phyloP scores from a whole-genome alignment of 2,888 invertebrate genomes.

The Thysanoteuthis rhombus region DNA sequence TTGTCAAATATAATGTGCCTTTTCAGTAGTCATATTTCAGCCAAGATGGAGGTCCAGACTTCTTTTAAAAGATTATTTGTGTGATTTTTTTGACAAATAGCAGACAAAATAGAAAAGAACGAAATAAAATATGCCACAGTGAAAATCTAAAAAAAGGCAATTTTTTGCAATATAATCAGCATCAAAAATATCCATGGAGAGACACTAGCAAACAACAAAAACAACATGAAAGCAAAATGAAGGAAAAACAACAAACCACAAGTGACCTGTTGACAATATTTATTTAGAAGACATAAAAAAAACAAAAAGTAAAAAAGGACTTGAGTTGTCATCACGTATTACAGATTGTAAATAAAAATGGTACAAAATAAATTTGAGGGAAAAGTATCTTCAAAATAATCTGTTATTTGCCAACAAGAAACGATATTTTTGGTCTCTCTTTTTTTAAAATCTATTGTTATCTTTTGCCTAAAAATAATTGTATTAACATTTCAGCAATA shows the following conservation, averaged over 20 bases:
- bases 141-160: background rate
- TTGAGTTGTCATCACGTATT: background rate
- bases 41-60: constrained; percentile 12
- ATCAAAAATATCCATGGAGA: background rate
- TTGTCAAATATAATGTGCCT: background rate
- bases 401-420: background rate
- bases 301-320: background rate
- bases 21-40: background rate
- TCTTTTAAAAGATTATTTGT: background rate
- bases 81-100: background rate
- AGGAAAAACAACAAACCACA: background rate
- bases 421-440: background rate
- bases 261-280: background rate
- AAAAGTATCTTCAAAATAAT: background rate
- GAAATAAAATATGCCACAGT: background rate
- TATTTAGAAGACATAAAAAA: background rate
- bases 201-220: background rate
- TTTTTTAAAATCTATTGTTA: background rate
- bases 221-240: background rate
- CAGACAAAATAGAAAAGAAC: background rate
- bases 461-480: background rate
- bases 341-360: background rate
- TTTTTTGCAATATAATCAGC: background rate
- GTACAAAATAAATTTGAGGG: background rate
- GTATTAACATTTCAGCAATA: background rate